Evolutionary conservation across 2,888 invertebrate species (phyloP), one percentile per base, ranked within the genome.

Genomic region (Cerastis rubricosa): DNA sequence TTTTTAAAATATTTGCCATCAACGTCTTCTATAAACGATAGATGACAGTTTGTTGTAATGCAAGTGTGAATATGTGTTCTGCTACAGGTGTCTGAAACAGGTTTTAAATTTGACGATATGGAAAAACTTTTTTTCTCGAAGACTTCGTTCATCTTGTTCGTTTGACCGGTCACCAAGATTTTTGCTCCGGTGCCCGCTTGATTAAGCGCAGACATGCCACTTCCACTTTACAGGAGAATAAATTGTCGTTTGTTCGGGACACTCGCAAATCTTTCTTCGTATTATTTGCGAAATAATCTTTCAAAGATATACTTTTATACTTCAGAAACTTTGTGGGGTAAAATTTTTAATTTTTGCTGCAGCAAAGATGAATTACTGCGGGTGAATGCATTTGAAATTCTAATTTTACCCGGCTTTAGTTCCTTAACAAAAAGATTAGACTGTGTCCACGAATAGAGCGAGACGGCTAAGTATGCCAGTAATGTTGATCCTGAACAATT

Each of bases 381-480:
- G 88, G 89, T 90, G 89, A 93, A 92, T 94, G 93, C 92, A 93
- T 92, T 92, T 89, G 90, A 89, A 91, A 88, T 88, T 92, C 92
- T 92, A 91, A 90, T 90, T 92, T 88, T 85, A 89, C 88, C 89
- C 87, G 82, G 73, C 88, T 89, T 86, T 89, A 90, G 90, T 90
- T 90, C 80, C 80, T 70, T 78, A 87, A 85, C 90, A 92, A 93
- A 92, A 92, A 89, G 90, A 92, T 87, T 87, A 89, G 74, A 82
- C 86, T 86, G 86, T 87, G 87, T 92, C 92, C 90, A 89, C 90
- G 92, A 94, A 93, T 94, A 93, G 77, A 74, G 85, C 90, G 91
- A 94, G 94, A 95, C 94, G 88, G 88, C 88, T 90, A 92, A 93
- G 90, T 92, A 94, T 94, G 93, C 92, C 91, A 92, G 90, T 89